Evolutionary conservation across 2,888 invertebrate genomes (phyloP).

Genomic region (Agonopterix arenella): DNA sequence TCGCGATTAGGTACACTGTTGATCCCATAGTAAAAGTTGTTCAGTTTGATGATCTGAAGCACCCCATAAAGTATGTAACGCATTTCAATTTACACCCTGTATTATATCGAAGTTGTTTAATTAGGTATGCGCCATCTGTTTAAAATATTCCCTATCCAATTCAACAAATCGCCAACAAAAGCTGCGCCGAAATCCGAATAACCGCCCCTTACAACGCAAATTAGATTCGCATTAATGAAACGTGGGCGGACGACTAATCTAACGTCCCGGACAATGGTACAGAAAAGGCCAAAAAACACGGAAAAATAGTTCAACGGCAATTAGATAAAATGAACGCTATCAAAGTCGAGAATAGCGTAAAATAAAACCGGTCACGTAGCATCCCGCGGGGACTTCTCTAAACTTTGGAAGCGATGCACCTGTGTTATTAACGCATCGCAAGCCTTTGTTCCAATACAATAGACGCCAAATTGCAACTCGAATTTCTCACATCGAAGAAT

Average conservation of each 20-base stretch:
- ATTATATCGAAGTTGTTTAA: constrained; percentile 12
- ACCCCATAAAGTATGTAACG: no score
- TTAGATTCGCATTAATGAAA: constrained; percentile 69
- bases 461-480: constrained; percentile 68
- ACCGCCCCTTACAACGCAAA: constrained; percentile 47
- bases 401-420: constrained; percentile 65
- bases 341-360: constrained; percentile 59
- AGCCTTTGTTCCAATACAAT: constrained; percentile 71
- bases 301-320: constrained; percentile 66
- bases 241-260: constrained; percentile 59
- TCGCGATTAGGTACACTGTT: no score
- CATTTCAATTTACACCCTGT: no score
- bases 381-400: constrained; percentile 22
- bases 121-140: constrained; percentile 37
- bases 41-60: no score
- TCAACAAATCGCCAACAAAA: constrained; percentile 48
- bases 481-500: constrained; percentile 58
- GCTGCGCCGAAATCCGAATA: constrained; percentile 42
- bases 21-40: no score
- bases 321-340: constrained; percentile 65
- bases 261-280: constrained; percentile 47
- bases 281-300: constrained; percentile 51
- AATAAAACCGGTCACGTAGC: constrained; percentile 66
- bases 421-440: constrained; percentile 68
- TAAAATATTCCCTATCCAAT: constrained; percentile 39